phyloP scores from a whole-genome alignment of 2,797 vertebrate species.

The Aulostomus chinensis region DNA sequence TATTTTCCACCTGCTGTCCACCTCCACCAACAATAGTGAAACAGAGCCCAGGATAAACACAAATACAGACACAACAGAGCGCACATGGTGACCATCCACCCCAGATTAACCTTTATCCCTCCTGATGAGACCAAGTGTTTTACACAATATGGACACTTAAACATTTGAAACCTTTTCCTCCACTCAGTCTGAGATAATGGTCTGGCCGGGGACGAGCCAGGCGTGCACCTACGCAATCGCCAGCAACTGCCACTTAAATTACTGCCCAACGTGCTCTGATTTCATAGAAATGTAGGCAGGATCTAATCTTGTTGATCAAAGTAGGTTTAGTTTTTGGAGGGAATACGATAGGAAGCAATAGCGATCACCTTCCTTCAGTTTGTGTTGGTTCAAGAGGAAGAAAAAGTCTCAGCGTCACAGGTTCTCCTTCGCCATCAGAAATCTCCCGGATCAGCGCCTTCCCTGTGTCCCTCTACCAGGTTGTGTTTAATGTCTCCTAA shows the following conservation, averaged over 20 bases:
- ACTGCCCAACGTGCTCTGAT: neutral
- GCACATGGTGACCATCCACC: conserved; percentile 53
- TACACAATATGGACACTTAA: conserved; percentile 42
- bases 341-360: too few species aligned
- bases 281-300: neutral
- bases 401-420: too few species aligned
- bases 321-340: neutral
- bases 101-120: conserved; percentile 68
- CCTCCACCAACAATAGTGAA: conserved; percentile 67
- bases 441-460: too few species aligned
- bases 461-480: too few species aligned
- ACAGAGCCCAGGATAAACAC: conserved; percentile 66
- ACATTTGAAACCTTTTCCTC: conserved; percentile 35
- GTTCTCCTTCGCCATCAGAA: too few species aligned
- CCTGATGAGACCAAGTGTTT: conserved; percentile 57
- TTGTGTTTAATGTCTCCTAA: too few species aligned
- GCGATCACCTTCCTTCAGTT: too few species aligned
- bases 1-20: conserved; percentile 75
- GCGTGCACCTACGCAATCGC: neutral
- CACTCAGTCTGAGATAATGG: conserved; percentile 19
- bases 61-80: conserved; percentile 63
- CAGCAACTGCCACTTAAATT: neutral
- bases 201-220: neutral
- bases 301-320: neutral
- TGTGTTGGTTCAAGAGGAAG: too few species aligned